These are phyloP conservation scores for Aquatica leii DNA, from an alignment of 2,888 invertebrate genomes.

Conservation along the genomic window DNA sequence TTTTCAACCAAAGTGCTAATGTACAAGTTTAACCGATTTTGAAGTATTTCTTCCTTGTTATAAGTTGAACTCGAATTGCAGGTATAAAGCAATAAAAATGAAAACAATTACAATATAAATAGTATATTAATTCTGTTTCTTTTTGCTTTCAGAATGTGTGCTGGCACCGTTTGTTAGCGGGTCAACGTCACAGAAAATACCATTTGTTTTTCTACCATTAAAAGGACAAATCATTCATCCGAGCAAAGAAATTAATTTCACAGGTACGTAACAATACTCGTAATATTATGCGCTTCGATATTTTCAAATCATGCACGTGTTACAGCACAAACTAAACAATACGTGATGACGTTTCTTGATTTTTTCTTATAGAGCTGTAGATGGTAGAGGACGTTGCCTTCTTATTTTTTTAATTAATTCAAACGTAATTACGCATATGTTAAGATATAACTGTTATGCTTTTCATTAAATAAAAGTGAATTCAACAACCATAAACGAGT, in stretches of 20 bases:
- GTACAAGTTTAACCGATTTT: too few species aligned
- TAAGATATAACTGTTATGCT: conserved; percentile 27
- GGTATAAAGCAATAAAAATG: too few species aligned
- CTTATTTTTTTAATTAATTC: conserved; percentile 30
- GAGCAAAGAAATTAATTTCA: conserved; percentile 83
- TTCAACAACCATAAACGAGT: conserved; percentile 16
- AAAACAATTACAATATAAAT: too few species aligned
- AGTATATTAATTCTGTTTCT: neutral
- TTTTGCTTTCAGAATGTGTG: conserved; percentile 66
- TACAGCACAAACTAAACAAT: conserved; percentile 31
- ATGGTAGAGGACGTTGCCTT: conserved; percentile 33
- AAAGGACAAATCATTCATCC: conserved; percentile 90
- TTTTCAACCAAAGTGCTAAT: too few species aligned
- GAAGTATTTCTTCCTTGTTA: too few species aligned
- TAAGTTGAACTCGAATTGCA: too few species aligned
- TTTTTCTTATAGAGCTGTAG: neutral
- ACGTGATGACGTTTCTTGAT: conserved; percentile 20
- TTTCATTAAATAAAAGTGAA: conserved; percentile 42
- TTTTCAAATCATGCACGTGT: conserved; percentile 30
- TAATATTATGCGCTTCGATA: conserved; percentile 20
- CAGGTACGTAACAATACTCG: conserved; percentile 64
- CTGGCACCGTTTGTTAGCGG: conserved; percentile 82
- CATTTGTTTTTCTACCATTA: conserved; percentile 84
- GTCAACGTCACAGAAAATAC: conserved; percentile 77
- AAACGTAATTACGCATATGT: conserved; percentile 30